A percentile compares a stretch with the other conserved stretches of the same genome.
Evolutionary conservation across 2,113 vertebrate genomes (phyloP).

Genomic region (Elaphurus davidianus): DNA sequence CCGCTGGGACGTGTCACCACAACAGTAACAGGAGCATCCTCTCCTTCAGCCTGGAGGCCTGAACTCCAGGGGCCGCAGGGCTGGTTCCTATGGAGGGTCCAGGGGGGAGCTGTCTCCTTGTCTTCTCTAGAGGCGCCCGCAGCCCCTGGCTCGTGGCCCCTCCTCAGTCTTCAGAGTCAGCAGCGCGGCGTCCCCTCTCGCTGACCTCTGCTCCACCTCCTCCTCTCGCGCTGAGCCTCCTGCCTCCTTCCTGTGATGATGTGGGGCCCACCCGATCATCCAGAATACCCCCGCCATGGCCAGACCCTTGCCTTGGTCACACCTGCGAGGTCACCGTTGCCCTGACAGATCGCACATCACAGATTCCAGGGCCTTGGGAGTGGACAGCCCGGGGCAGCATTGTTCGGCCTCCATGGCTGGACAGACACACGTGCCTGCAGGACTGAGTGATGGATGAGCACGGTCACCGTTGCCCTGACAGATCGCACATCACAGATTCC

Average conservation of each 20-base stretch:
- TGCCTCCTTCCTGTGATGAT: background rate
- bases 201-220: too few species aligned
- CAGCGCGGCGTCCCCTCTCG: fast-evolving
- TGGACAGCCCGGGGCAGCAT: fast-evolving
- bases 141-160: background rate
- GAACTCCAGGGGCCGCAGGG: background rate
- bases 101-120: background rate
- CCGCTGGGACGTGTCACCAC: background rate
- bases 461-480: background rate
- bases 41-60: background rate
- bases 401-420: background rate
- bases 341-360: background rate
- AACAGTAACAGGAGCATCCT: fast-evolving
- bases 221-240: background rate
- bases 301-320: background rate
- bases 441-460: background rate
- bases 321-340: background rate
- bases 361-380: background rate
- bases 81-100: background rate
- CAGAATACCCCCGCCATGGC: fast-evolving
- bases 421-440: background rate
- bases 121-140: background rate
- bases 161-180: background rate
- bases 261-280: too few species aligned
- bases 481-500: fast-evolving